Evolutionary conservation across 64 coral and sea anemone genomes (phyloP).

Genomic region (Astreopora myriophthalma): DNA sequence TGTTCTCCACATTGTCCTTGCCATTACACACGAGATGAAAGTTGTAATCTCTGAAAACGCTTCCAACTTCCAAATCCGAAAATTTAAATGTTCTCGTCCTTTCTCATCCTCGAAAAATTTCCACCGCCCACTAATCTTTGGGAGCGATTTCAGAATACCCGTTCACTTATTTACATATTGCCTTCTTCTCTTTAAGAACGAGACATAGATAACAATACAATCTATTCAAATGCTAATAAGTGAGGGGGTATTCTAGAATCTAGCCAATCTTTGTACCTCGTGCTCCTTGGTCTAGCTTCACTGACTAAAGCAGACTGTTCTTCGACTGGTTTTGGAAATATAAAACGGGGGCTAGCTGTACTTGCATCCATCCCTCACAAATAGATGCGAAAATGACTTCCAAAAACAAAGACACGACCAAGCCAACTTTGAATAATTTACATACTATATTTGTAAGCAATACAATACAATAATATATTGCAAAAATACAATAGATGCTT

Average conservation of each 20-base stretch:
- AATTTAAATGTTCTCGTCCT: slow-evolving; percentile 54
- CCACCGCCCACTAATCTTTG: slow-evolving; percentile 48
- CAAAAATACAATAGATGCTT: too few relatives aligned
- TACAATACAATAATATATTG: not conserved
- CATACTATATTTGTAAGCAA: not conserved
- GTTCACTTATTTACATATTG: too few relatives aligned
- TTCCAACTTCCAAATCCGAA: slow-evolving; percentile 23
- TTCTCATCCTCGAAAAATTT: slow-evolving; percentile 46
- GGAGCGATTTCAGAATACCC: too few relatives aligned
- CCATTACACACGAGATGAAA: not conserved
- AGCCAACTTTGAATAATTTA: not conserved
- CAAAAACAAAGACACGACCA: not conserved
- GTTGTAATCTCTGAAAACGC: not conserved
- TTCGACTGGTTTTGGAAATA: too few relatives aligned
- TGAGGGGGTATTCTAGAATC: too few relatives aligned
- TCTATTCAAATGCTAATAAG: too few relatives aligned
- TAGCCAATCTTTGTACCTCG: slow-evolving; percentile 40
- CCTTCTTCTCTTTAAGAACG: too few relatives aligned
- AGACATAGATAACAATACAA: too few relatives aligned
- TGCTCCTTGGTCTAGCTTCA: slow-evolving; percentile 30
- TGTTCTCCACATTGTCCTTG: slow-evolving; percentile 21
- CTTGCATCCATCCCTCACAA: not conserved
- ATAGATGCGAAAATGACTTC: not conserved
- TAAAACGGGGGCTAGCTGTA: too few relatives aligned
- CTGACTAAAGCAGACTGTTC: too few relatives aligned